Conservation (phyloP, 2,113 vertebrate species). For the Clarias batrachus region DNA sequence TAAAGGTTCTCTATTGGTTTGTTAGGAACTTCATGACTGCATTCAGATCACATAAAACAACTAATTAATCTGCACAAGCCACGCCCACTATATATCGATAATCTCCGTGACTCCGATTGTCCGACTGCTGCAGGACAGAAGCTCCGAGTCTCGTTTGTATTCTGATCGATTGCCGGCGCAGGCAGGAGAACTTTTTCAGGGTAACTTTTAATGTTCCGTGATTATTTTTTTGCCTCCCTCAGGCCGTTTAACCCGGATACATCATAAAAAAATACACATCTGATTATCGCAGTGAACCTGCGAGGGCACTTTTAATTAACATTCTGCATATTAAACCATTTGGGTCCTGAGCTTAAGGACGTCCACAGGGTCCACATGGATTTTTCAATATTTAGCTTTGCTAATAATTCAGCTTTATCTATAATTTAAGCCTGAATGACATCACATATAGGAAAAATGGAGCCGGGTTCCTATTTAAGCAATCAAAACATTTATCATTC, state of each 20-base stretch:
- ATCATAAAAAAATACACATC: constrained; percentile 14
- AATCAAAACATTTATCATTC: constrained; percentile 32
- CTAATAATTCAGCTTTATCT: constrained; percentile 39
- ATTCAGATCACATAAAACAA: neutral
- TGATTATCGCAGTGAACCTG: constrained; percentile 14
- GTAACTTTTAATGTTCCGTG: constrained; percentile 9
- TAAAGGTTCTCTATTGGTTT: neutral
- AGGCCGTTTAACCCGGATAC: constrained; percentile 3
- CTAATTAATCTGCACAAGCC: neutral
- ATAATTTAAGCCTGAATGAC: constrained; percentile 27
- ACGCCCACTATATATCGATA: neutral
- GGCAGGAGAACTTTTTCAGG: neutral
- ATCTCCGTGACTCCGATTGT: neutral
- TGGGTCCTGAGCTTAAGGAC: constrained; percentile 13
- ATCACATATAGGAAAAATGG: constrained; percentile 16
- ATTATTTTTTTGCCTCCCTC: neutral
- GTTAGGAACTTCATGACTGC: neutral
- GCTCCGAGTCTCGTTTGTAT: neutral
- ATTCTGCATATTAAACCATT: constrained; percentile 34
- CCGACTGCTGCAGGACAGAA: neutral
- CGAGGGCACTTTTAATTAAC: constrained; percentile 25
- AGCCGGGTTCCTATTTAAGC: constrained; percentile 7
- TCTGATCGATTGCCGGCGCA: neutral
- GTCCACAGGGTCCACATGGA: constrained; percentile 31
- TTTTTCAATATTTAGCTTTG: constrained; percentile 12